Conservation (phyloP, 2,888 invertebrate genomes). For the Ichneumoninae sp. region DNA sequence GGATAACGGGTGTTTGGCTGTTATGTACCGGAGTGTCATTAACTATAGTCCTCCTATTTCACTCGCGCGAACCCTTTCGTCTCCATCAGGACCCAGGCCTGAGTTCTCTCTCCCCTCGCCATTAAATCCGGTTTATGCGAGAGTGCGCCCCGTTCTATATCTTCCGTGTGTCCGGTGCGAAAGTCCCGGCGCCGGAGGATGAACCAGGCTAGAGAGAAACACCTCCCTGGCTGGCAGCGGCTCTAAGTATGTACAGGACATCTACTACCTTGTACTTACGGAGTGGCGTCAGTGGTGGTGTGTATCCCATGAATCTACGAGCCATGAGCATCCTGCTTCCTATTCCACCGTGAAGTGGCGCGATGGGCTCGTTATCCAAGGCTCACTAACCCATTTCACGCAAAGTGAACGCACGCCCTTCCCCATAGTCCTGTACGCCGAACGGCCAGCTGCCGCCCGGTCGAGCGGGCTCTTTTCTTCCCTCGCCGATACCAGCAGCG, state of each 20-base stretch:
- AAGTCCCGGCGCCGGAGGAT: constrained; percentile 52
- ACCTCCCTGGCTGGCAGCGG: not conserved
- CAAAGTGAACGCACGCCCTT: constrained; percentile 59
- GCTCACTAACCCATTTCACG: constrained; percentile 70
- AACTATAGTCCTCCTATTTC: constrained; percentile 55
- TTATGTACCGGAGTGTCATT: constrained; percentile 62
- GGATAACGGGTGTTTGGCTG: constrained; percentile 53
- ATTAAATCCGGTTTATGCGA: constrained; percentile 69
- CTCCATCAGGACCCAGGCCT: constrained; percentile 32
- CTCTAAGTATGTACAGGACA: constrained; percentile 8
- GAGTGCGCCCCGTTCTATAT: constrained; percentile 55
- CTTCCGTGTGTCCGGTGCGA: constrained; percentile 53
- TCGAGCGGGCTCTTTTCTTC: not conserved
- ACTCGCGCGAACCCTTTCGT: constrained; percentile 46
- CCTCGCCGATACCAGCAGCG: constrained; percentile 3
- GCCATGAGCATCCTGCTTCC: constrained; percentile 45
- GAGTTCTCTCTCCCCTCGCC: constrained; percentile 52
- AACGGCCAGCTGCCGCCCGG: constrained; percentile 33
- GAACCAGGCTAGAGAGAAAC: constrained; percentile 35
- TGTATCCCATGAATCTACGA: constrained; percentile 49
- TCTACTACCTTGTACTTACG: constrained; percentile 17
- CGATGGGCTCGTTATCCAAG: constrained; percentile 66
- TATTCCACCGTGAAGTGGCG: constrained; percentile 46
- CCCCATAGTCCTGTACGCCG: constrained; percentile 10
- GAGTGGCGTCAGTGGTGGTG: not conserved